Evolutionary conservation across 1,140 invertebrate species (phyloP), one percentile per base, ranked within the genome.

Genomic region (Adoxophyes honmai): DNA sequence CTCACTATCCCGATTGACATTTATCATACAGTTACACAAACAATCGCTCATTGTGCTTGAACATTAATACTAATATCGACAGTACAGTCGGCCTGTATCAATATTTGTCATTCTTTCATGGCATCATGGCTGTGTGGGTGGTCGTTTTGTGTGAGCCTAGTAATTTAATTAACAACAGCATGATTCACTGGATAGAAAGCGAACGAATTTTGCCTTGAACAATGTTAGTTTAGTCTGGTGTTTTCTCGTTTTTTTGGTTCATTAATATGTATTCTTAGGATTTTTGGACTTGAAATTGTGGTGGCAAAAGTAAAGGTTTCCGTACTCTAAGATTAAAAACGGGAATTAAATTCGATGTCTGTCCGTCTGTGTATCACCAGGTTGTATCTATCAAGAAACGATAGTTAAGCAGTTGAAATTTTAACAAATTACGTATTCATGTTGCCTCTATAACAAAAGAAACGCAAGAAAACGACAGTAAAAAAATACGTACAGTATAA

Each of bases 111-210:
- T 72, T 71, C 34, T 37, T 63, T 66, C 66, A 71, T 76, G 62
- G 68, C 51, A 64, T 64, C 57, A 59, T 36, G 42, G 28, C 59
- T 15, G 63, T 53, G 73, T 79, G 75, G 79, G 75, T 70, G 70
- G 73, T 33, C 62, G 33, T 35, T 60, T 60, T 62, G 52, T 66
- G 60, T 64, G 48, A 52, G 52, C 54, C 60, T 73, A 77, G 77
- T 79, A 78, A 81, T 81, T 76, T 64, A 70, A 82, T 82, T 79
- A 82, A 53, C 57, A 44, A 73, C 76, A 66, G 44, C 33, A 64
- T 68, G 62, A 72, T 61, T 72, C 69, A 68, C 59, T 64, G 52
- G 60, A 53, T 34, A 54, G 58, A 65, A 60, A 62, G 59, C 42
- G 13, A 33, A 53, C 35, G 52, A 53, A 53, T 35, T 34, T 53